Base-by-base conservation (phyloP, 2,888 invertebrate species). In the Cerastis leucographa region DNA sequence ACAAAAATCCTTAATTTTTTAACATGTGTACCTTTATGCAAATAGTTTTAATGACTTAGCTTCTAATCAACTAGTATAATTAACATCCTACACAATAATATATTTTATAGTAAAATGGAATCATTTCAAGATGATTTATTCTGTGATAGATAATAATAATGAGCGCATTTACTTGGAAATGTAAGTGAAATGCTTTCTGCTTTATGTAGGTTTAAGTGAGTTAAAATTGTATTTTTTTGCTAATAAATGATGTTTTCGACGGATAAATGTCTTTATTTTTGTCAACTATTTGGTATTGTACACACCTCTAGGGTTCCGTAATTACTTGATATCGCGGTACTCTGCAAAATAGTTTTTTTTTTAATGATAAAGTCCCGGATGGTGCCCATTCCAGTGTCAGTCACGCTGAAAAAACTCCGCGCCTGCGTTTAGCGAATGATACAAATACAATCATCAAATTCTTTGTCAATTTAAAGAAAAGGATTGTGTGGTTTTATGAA, bases 91-190 rank as follows among this genome's bases (percentile, higher is more conserved):
- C 74, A 81, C 72, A 49, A 65, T 85, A 85, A 75, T 86, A 81
- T 86, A 83, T 83, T 80, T 77, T 79, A 68, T 81, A 80, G 65
- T 54, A 73, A 80, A 81, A 86, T 86, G 72, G 77, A 79, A 88
- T 88, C 85, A 88, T 88, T 88, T 84, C 74, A 66, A 82, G 87
- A 88, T 89, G 88, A 88, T 86, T 85, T 80, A 77, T 79, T 85
- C 88, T 88, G 88, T 88, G 88, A 88, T 88, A 87, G 87, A 76
- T 86, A 85, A 76, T 76, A 82, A 85, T 84, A 70, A 83, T 74
- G 35, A 77, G 40, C 19, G 62, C 69, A 77, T 85, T 80, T 81
- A 78, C 86, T 83, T 80, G 7, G 9, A 35, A 61, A 64, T 44
- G 66, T 71, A 65, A 70, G 76, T 78, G 22, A 61, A 80, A 76